phyloP scores from a whole-genome alignment of 2,888 invertebrate species.

The Ochropleura plecta region DNA sequence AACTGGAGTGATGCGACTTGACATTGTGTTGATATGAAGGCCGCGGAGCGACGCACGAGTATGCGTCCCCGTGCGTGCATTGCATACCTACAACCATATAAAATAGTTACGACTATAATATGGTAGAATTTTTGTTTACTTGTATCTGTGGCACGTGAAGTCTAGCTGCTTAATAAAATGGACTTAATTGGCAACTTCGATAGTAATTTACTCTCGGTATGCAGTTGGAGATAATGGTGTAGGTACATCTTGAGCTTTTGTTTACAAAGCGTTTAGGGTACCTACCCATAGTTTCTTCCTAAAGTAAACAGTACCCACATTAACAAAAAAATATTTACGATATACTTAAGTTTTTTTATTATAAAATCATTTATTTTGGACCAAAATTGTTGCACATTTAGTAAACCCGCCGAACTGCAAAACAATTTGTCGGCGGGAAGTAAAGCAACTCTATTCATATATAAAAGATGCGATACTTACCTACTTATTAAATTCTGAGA shows the following conservation, averaged over 20 bases:
- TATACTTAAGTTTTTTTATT: background rate
- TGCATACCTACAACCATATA: constrained; percentile 68
- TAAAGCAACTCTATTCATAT: background rate
- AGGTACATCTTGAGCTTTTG: constrained; percentile 5
- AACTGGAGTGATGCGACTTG: constrained; percentile 64
- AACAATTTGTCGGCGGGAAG: no score
- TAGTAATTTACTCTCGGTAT: constrained; percentile 27
- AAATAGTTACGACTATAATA: constrained; percentile 42
- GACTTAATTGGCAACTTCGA: constrained; percentile 18
- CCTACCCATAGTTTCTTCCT: background rate
- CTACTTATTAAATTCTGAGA: background rate
- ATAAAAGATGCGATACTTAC: background rate
- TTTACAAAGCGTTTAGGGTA: constrained; percentile 9
- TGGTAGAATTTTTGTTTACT: constrained; percentile 48
- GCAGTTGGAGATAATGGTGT: constrained; percentile 17
- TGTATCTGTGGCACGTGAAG: constrained; percentile 32
- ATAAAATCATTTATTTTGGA: no score
- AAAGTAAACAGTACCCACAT: background rate
- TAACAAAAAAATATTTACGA: background rate
- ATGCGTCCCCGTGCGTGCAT: constrained; percentile 72
- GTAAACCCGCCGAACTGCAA: no score
- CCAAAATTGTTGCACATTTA: no score
- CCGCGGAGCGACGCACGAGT: constrained; percentile 72
- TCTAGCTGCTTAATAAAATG: constrained; percentile 21
- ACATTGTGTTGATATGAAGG: constrained; percentile 76